Percentiles rank a stretch among this genome's conserved stretches.
Evolutionary conservation across 2,888 invertebrate genomes (phyloP).

Genomic region (Drosophila niveifrons): DNA sequence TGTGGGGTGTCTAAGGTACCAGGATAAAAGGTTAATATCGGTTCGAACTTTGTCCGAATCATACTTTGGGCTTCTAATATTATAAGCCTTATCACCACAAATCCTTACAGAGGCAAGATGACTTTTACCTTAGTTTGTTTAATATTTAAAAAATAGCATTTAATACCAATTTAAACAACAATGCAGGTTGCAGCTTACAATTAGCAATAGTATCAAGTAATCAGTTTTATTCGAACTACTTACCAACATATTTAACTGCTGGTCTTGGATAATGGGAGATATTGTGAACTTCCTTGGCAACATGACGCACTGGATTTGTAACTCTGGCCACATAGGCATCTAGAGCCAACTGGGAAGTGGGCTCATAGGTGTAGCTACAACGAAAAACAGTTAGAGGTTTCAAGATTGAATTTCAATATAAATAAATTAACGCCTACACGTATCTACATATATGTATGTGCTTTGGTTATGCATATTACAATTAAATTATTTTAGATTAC

Average conservation of each 20-base stretch:
- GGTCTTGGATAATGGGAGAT: conserved; percentile 90
- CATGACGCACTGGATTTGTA: conserved; percentile 88
- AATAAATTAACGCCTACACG: no score
- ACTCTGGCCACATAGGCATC: conserved; percentile 91
- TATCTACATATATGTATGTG: no score
- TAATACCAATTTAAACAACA: conserved; percentile 50
- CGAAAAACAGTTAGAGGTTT: background rate
- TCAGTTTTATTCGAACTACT: conserved; percentile 56
- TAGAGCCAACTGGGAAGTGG: conserved; percentile 83
- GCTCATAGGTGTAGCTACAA: conserved; percentile 84
- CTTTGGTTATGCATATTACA: no score
- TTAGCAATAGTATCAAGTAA: conserved; percentile 30
- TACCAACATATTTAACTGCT: conserved; percentile 90
- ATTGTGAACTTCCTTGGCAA: conserved; percentile 88
- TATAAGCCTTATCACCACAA: conserved; percentile 92
- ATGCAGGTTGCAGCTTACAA: conserved; percentile 51
- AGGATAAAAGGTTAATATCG: conserved; percentile 94
- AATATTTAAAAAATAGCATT: conserved; percentile 73
- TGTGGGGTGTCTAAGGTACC: conserved; percentile 93
- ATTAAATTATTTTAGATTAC: no score
- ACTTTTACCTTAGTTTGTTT: conserved; percentile 89
- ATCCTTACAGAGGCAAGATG: conserved; percentile 94
- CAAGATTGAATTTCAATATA: background rate
- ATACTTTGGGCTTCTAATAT: conserved; percentile 90
- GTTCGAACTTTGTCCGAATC: conserved; percentile 91